A percentile compares a stretch with the other conserved stretches of the same genome.
phyloP scores from a whole-genome alignment of 2,113 vertebrate genomes.

The Dromaius novaehollandiae region DNA sequence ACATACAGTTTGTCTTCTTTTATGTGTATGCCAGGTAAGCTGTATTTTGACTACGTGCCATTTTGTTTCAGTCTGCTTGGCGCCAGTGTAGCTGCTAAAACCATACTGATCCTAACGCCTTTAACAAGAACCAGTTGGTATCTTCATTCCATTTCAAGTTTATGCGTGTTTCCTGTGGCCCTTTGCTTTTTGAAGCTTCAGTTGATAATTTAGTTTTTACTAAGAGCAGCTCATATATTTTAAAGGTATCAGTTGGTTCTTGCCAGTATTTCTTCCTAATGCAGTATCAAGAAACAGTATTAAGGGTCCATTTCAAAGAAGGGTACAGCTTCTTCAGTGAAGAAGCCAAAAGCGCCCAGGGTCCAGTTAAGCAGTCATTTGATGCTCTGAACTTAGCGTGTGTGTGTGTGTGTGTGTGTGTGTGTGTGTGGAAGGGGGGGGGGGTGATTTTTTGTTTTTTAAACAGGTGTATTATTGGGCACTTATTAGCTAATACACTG shows the following conservation, averaged over 20 bases:
- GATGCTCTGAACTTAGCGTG: constrained; percentile 5
- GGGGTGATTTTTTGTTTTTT: background rate
- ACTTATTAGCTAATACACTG: constrained; percentile 3
- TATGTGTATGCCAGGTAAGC: constrained; percentile 31
- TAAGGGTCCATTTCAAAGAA: constrained; percentile 32
- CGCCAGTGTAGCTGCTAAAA: constrained; percentile 57
- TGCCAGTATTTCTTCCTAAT: constrained; percentile 54
- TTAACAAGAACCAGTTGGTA: constrained; percentile 53
- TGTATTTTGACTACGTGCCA: constrained; percentile 21
- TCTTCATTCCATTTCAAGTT: constrained; percentile 71
- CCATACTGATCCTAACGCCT: constrained; percentile 22
- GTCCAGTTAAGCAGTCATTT: background rate
- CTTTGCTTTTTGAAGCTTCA: background rate
- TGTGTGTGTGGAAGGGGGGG: no score
- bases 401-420: no score
- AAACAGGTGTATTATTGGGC: background rate
- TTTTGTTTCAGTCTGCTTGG: constrained; percentile 58
- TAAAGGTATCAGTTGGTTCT: background rate
- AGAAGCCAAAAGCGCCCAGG: constrained; percentile 25
- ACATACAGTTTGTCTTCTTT: constrained; percentile 1
- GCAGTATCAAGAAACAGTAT: constrained; percentile 45
- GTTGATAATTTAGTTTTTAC: background rate
- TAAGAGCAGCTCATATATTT: constrained; percentile 23
- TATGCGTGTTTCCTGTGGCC: background rate
- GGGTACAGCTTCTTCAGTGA: constrained; percentile 27